phyloP scores from a whole-genome alignment of 2,888 invertebrate genomes.

The Oasisia sp. region DNA sequence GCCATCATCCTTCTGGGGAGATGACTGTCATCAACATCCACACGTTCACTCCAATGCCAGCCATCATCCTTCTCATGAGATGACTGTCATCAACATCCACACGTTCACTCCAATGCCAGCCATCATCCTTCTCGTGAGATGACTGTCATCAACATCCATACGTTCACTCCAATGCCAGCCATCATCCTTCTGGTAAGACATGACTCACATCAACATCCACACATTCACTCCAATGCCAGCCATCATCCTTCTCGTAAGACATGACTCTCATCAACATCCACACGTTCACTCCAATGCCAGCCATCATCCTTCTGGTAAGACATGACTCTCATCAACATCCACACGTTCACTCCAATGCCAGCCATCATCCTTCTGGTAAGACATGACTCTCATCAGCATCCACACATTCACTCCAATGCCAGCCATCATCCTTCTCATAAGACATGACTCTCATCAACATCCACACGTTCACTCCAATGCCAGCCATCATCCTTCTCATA shows the following conservation, averaged over 20 bases:
- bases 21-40: constrained; percentile 65
- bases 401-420: constrained; percentile 65
- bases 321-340: too few relatives aligned
- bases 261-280: constrained; percentile 37
- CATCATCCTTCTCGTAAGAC: constrained; percentile 34
- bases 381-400: constrained; percentile 34
- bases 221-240: constrained; percentile 64
- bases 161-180: constrained; percentile 64
- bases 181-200: constrained; percentile 35
- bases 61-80: constrained; percentile 36
- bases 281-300: constrained; percentile 64
- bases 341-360: too few relatives aligned
- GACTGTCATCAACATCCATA: constrained; percentile 65
- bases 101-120: constrained; percentile 65
- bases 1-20: constrained; percentile 36
- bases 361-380: background rate
- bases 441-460: constrained; percentile 63
- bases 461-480: constrained; percentile 64
- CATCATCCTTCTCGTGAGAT: constrained; percentile 34
- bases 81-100: constrained; percentile 64
- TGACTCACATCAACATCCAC: constrained; percentile 37
- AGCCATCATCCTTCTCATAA: constrained; percentile 36
- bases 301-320: constrained; percentile 36
- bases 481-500: constrained; percentile 43
- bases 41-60: constrained; percentile 64